Evolutionary conservation across 2,797 vertebrate genomes (phyloP).

Genomic region (Meriones psammophilus): DNA sequence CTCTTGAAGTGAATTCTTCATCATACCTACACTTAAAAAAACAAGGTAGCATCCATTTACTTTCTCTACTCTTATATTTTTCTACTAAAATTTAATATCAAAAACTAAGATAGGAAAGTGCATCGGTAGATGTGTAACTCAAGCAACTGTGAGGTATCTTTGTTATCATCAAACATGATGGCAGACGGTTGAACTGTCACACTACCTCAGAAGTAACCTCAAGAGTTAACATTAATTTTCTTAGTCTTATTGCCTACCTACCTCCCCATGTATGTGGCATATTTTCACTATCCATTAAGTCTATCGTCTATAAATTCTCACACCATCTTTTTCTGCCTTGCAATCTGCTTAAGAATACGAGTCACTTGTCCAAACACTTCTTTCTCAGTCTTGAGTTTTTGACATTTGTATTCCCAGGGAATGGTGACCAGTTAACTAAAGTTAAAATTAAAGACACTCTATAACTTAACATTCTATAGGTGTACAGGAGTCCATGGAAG

Average conservation of each 20-base stretch:
- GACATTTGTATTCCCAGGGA: background rate
- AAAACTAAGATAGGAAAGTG: slow-evolving; percentile 21
- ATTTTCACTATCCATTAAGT: background rate
- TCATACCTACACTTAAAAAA: background rate
- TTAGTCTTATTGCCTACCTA: background rate
- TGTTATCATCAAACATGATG: background rate
- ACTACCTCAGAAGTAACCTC: background rate
- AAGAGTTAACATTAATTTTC: slow-evolving; percentile 2
- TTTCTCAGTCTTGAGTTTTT: slow-evolving; percentile 47
- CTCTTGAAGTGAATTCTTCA: background rate
- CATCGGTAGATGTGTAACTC: background rate
- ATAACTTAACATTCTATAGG: background rate
- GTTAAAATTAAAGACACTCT: background rate
- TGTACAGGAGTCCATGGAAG: background rate
- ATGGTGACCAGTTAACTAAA: background rate
- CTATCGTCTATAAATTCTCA: slow-evolving; percentile 28
- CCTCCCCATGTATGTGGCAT: background rate
- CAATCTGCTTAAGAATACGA: background rate
- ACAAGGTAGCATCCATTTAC: background rate
- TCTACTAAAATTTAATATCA: slow-evolving; percentile 26
- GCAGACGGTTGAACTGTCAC: background rate
- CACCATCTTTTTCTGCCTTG: background rate
- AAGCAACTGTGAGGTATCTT: background rate
- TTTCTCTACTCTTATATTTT: slow-evolving; percentile 39
- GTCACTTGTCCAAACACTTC: slow-evolving; percentile 3